Evolutionary conservation across 2,797 vertebrate species (phyloP).

Genomic region (Hephaestus fuliginosus): DNA sequence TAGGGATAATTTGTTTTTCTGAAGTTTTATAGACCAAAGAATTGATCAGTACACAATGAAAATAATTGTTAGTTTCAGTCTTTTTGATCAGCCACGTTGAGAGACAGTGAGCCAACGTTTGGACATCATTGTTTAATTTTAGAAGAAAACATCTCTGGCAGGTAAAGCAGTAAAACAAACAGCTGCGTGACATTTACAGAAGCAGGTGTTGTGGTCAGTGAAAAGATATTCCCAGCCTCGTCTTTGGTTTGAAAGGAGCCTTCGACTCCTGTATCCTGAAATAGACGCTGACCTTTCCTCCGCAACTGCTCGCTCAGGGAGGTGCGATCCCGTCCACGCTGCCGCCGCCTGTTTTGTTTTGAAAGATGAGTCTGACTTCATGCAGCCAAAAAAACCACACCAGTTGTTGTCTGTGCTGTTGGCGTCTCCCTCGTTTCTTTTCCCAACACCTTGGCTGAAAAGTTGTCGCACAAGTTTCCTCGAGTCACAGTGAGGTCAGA

Average conservation of each 20-base stretch:
- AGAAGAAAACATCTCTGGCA: neutral
- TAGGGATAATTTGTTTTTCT: neutral
- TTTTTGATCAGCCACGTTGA: neutral
- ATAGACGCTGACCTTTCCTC: neutral
- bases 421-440: neutral
- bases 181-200: too few species aligned
- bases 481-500: neutral
- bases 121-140: neutral
- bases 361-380: slow-evolving; percentile 11
- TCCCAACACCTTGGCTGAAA: neutral
- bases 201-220: neutral
- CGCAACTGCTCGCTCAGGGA: neutral
- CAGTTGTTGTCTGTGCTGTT: neutral
- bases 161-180: neutral
- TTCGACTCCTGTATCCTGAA: neutral
- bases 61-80: neutral
- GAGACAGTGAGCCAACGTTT: neutral
- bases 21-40: neutral
- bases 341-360: slow-evolving; percentile 2
- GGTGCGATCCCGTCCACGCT: neutral
- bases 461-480: too few species aligned
- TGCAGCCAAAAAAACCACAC: neutral
- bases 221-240: neutral
- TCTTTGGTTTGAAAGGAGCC: neutral
- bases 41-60: neutral